Evolutionary conservation across 2,797 vertebrate genomes (phyloP), one percentile per base, ranked within the genome.

Genomic region (Neomorphus geoffroyi): DNA sequence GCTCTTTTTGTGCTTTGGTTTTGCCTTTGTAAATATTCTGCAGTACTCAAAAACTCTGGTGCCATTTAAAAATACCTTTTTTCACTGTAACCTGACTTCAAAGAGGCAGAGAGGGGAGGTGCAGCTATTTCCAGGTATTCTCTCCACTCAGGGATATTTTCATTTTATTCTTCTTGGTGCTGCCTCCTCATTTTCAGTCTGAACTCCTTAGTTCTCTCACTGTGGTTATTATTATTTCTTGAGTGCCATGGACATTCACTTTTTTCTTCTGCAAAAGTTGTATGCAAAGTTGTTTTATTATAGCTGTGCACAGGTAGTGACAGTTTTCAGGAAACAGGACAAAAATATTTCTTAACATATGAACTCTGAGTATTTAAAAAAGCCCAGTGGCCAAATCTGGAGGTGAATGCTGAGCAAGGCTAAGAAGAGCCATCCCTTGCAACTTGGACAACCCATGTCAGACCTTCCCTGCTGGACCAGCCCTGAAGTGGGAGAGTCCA

Each of bases 71-170:
- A 87, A 79, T 45, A 15, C 24, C 35, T 95, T 91, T 92, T 72
- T 48, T 48, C 2, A 0, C 64, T 74, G 37, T 41, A 94, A 64
- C 60, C 84, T 73, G 70, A 69, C 84, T 94, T 96, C 51, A 84
- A 66, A 79, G 69, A 61, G 90, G 58, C 54, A 56, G 70, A 69
- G 56, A 71, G 41, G 45, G 45, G 78, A 86, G 81, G 51, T 85
- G 53, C 60, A 74, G 90, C 83, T 84, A 82, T 95, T 96, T 95
- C 92, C 83, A 30, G 80, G 43, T 45, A 45, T 88, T 72, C 77
- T 81, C n/a, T 89, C 64, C 77, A 70, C 70, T 94, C 67, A 46
- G 58, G 56, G 48, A 94, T 84, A 81, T 48, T 83, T 74, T 91
- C 16, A 7, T 70, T 92, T 92, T 86, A 41, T 94, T 92, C 37